phyloP scores from a whole-genome alignment of 2,113 vertebrate genomes.

The Cathartes aura region DNA sequence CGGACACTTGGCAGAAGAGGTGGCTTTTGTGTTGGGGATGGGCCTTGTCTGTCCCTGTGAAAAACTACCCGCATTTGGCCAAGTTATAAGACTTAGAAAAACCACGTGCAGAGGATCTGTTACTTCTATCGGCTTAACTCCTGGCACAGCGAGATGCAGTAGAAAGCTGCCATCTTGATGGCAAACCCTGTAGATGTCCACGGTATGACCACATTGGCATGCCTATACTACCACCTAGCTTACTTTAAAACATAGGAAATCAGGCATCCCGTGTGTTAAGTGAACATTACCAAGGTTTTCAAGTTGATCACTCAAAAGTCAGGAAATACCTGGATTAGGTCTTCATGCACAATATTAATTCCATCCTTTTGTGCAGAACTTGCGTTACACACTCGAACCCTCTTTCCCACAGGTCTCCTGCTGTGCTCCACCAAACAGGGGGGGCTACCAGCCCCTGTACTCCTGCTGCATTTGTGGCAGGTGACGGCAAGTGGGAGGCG shows the following conservation, averaged over 20 bases:
- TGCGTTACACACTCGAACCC: fast-evolving
- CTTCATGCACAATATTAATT: neutral
- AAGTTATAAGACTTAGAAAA: constrained; percentile 6
- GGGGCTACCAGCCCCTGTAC: neutral
- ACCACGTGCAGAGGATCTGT: neutral
- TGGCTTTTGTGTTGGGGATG: constrained; percentile 50
- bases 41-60: constrained; percentile 36
- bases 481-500: neutral
- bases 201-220: no score
- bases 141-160: neutral
- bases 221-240: neutral
- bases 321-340: neutral
- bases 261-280: neutral
- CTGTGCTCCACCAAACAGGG: neutral
- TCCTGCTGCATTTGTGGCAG: neutral
- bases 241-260: neutral
- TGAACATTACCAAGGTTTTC: neutral
- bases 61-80: constrained; percentile 36
- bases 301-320: neutral
- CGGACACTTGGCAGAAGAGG: constrained; percentile 33
- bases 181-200: neutral
- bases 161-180: neutral
- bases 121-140: neutral
- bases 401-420: neutral
- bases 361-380: neutral